These are phyloP conservation scores for Andrena dorsata DNA, from an alignment of 2,888 invertebrate species.

Conservation along the genomic window DNA sequence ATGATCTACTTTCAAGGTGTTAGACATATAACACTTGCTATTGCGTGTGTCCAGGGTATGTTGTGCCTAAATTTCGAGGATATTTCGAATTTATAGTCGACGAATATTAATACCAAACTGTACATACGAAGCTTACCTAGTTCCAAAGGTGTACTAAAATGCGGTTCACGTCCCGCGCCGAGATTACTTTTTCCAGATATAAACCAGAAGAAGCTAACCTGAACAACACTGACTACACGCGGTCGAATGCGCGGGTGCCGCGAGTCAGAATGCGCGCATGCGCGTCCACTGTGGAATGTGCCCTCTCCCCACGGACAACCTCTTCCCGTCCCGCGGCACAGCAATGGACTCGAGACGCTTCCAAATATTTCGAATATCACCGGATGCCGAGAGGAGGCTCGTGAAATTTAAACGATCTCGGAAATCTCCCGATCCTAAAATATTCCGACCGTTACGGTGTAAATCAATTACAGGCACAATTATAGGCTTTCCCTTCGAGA, in stretches of 20 bases:
- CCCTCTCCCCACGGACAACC: slow-evolving; percentile 56
- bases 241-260: slow-evolving; percentile 76
- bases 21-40: neutral
- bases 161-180: slow-evolving; percentile 35
- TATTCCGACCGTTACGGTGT: neutral
- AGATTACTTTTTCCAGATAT: slow-evolving; percentile 57
- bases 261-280: slow-evolving; percentile 70
- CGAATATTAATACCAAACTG: slow-evolving; percentile 15
- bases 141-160: slow-evolving; percentile 22
- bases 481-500: too few species aligned
- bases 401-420: slow-evolving; percentile 2
- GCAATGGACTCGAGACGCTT: slow-evolving; percentile 48
- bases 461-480: neutral
- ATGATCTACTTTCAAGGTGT: too few species aligned
- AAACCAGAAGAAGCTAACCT: slow-evolving; percentile 61
- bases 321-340: slow-evolving; percentile 64
- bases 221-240: slow-evolving; percentile 60
- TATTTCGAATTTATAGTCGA: neutral
- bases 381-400: slow-evolving; percentile 1
- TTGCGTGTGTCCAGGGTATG: neutral
- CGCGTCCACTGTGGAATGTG: slow-evolving; percentile 72
- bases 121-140: slow-evolving; percentile 30
- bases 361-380: slow-evolving; percentile 45
- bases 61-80: neutral
- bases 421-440: neutral